Evolutionary conservation across 2,113 vertebrate species (phyloP).

Genomic region (Poeciliopsis prolifica): DNA sequence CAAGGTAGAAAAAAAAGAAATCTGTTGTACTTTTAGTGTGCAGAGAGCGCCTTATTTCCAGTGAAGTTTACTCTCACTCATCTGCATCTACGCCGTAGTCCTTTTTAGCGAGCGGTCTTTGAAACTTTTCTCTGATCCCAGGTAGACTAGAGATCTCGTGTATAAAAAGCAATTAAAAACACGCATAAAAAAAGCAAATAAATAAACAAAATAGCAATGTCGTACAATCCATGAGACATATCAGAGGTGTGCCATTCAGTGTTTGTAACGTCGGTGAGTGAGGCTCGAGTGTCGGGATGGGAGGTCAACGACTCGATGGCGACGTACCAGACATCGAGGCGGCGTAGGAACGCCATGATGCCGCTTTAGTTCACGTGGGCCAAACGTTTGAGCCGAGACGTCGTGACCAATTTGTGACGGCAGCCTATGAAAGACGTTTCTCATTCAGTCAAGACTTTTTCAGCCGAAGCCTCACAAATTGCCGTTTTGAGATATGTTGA

Average conservation of each 20-base stretch:
- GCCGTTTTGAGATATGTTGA: background rate
- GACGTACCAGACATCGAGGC: slow-evolving; percentile 21
- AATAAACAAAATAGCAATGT: slow-evolving; percentile 53
- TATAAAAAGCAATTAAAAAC: slow-evolving; percentile 72
- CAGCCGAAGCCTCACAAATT: slow-evolving; percentile 5
- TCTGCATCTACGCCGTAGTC: slow-evolving; percentile 60
- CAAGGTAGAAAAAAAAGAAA: background rate
- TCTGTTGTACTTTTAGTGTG: slow-evolving; percentile 52
- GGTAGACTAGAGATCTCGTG: slow-evolving; percentile 56
- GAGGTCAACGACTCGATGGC: slow-evolving; percentile 30
- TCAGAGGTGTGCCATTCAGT: slow-evolving; percentile 48
- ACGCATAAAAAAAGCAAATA: background rate
- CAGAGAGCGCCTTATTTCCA: slow-evolving; percentile 63
- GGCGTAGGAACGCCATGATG: slow-evolving; percentile 15
- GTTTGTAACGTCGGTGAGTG: slow-evolving; percentile 42
- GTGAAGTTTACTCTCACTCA: slow-evolving; percentile 58
- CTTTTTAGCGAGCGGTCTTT: slow-evolving; percentile 51
- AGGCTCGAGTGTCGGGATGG: slow-evolving; percentile 22
- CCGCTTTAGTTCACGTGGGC: background rate
- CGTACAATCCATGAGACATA: slow-evolving; percentile 54
- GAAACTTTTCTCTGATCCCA: slow-evolving; percentile 39
- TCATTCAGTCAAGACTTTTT: background rate
- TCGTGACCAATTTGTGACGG: slow-evolving; percentile 12
- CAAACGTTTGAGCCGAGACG: slow-evolving; percentile 32
- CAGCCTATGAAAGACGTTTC: slow-evolving; percentile 31